Evolutionary conservation across 23 tunicate genomes (phyloP).

Genomic region (Styela plicata): DNA sequence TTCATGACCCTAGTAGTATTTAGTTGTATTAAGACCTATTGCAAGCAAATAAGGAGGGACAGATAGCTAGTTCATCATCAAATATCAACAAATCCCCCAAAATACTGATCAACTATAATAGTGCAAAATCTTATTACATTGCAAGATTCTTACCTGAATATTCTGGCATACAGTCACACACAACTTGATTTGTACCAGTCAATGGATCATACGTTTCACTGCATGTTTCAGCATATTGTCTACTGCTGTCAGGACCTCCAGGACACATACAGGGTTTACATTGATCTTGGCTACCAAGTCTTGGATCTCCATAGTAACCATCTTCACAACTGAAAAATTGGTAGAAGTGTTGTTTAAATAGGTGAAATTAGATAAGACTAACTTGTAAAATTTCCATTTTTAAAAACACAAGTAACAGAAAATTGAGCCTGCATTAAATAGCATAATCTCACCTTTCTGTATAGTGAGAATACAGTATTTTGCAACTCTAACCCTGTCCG

Average conservation of each 20-base stretch:
- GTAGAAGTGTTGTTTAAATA: neutral
- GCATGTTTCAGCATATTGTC: slow-evolving; percentile 83
- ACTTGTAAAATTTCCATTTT: no score
- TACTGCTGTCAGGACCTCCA: slow-evolving; percentile 79
- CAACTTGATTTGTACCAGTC: slow-evolving; percentile 45
- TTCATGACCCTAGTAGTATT: no score
- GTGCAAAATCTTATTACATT: no score
- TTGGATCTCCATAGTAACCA: slow-evolving; percentile 96
- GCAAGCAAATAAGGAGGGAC: no score
- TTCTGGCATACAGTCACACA: slow-evolving; percentile 72
- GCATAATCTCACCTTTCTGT: no score
- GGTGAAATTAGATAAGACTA: neutral
- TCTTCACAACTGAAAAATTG: slow-evolving; percentile 59
- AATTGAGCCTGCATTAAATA: no score
- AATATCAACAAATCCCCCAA: neutral
- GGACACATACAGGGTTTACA: slow-evolving; percentile 97
- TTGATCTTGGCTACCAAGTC: slow-evolving; percentile 71
- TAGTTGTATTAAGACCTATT: no score
- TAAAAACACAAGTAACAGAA: no score
- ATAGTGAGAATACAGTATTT: no score
- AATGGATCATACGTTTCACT: slow-evolving; percentile 41
- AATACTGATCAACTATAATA: neutral
- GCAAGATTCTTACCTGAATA: slow-evolving; percentile 70
- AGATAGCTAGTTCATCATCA: no score
- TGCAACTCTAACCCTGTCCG: no score